Percentiles rank a stretch among this genome's conserved stretches.
Conservation (phyloP, 2,888 invertebrate species). For the Omphaloscelis lunosa region DNA sequence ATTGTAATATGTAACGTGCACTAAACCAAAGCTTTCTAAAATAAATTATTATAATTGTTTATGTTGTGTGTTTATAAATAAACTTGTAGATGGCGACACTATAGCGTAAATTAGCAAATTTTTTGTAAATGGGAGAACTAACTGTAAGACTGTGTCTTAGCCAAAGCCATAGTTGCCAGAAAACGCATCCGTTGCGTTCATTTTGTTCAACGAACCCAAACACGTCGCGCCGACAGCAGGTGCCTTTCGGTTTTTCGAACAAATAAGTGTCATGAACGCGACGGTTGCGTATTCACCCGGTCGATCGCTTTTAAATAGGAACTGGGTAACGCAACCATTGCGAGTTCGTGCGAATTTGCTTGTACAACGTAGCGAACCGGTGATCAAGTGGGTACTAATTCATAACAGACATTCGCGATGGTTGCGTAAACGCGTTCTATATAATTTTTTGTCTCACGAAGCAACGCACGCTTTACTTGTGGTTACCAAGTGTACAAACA, state of each 20-base stretch:
- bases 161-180: background rate
- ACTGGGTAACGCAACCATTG: too few species aligned
- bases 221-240: background rate
- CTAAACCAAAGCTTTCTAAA: constrained; percentile 52
- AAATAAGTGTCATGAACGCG: too few species aligned
- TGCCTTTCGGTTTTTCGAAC: background rate
- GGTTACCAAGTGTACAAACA: too few species aligned
- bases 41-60: constrained; percentile 27
- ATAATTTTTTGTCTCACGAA: too few species aligned
- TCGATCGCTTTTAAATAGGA: background rate
- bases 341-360: too few species aligned
- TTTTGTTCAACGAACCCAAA: background rate
- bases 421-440: too few species aligned
- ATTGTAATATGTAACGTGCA: constrained; percentile 37
- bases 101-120: background rate
- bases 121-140: background rate
- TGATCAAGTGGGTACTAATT: too few species aligned
- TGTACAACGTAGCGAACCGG: too few species aligned
- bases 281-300: background rate
- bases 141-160: background rate
- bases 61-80: constrained; percentile 11
- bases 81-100: constrained; percentile 27
- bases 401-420: too few species aligned
- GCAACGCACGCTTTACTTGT: too few species aligned
- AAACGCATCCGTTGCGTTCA: background rate